A percentile compares a stretch with the other conserved stretches of the same genome.
phyloP scores from a whole-genome alignment of 2,113 vertebrate genomes.

The rat (Rattus norvegicus) region DNA sequence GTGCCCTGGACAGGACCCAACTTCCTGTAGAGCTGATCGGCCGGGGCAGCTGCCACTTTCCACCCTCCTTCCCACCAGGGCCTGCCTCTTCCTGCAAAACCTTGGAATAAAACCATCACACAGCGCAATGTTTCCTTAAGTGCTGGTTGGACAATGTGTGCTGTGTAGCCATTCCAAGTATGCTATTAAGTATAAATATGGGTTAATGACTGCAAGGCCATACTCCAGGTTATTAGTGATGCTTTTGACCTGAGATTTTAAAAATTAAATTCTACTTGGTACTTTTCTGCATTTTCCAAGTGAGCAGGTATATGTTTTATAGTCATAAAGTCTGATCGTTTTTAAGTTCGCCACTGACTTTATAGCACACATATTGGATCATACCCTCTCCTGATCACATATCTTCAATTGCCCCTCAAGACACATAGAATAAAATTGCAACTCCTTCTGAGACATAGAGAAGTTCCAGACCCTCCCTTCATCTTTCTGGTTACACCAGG shows the following conservation, averaged over 20 bases:
- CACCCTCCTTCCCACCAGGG: background rate
- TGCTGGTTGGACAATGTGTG: background rate
- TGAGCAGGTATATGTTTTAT: background rate
- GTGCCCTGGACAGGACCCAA: background rate
- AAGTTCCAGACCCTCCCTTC: background rate
- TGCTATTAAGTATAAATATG: background rate
- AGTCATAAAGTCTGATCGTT: background rate
- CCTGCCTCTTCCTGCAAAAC: constrained; percentile 10
- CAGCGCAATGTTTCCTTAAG: background rate
- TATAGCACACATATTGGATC: background rate
- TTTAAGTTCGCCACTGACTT: background rate
- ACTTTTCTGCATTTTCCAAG: constrained; percentile 44
- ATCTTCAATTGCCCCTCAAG: background rate
- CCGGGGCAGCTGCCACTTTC: background rate
- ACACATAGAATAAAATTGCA: background rate
- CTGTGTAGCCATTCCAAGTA: background rate
- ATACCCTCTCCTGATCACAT: background rate
- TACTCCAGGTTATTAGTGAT: background rate
- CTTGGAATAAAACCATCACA: background rate
- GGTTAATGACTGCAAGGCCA: background rate
- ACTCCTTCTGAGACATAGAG: background rate
- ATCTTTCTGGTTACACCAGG: too few relatives aligned
- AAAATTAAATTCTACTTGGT: background rate
- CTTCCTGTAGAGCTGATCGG: background rate
- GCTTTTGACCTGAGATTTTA: background rate